Evolutionary conservation across 2,888 invertebrate genomes (phyloP).

Genomic region (Criorhina ranunculi): DNA sequence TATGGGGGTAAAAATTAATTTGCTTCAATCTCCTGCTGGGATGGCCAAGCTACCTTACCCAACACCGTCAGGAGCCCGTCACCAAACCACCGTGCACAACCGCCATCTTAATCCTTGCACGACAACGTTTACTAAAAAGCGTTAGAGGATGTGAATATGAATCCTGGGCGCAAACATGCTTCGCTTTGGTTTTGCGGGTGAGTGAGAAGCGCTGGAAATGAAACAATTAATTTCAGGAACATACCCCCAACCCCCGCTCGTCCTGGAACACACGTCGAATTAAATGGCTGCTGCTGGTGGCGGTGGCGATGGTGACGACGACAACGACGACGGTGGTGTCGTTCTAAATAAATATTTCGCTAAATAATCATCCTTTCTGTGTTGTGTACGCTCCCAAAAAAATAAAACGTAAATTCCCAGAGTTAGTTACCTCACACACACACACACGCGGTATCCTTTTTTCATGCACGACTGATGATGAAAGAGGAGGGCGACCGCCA

Average conservation of each 20-base stretch:
- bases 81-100: constrained; percentile 29
- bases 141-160: constrained; percentile 58
- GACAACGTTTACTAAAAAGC: constrained; percentile 44
- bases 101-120: constrained; percentile 62
- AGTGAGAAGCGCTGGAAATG: constrained; percentile 64
- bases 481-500: constrained; percentile 11
- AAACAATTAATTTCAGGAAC: constrained; percentile 70
- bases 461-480: constrained; percentile 25
- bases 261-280: constrained; percentile 20
- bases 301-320: not conserved
- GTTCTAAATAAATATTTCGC: constrained; percentile 69
- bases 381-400: constrained; percentile 5
- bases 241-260: not conserved
- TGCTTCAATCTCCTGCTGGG: constrained; percentile 39
- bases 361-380: constrained; percentile 65
- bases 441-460: constrained; percentile 37
- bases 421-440: constrained; percentile 41
- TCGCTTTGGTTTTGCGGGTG: constrained; percentile 34
- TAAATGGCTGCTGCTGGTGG: constrained; percentile 55
- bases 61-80: constrained; percentile 9
- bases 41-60: constrained; percentile 22
- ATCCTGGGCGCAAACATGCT: constrained; percentile 37
- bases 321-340: constrained; percentile 7
- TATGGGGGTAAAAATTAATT: constrained; percentile 51
- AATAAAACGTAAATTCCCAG: constrained; percentile 40